phyloP scores from a whole-genome alignment of 2,888 invertebrate genomes.

The Eugnorisma glareosa region DNA sequence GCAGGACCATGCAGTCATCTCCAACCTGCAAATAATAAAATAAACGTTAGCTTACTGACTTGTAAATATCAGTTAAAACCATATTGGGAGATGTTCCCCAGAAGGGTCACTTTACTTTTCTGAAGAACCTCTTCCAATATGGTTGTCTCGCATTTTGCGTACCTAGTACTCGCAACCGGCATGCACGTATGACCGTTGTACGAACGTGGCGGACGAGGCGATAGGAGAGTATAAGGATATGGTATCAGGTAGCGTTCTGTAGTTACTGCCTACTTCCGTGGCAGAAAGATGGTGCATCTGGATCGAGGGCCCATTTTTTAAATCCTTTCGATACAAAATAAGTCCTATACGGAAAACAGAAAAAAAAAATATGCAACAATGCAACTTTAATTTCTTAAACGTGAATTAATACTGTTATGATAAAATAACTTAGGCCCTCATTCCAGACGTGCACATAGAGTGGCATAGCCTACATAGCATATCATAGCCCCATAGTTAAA shows the following conservation, averaged over 20 bases:
- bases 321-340: too few species aligned
- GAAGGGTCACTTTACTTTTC: not conserved
- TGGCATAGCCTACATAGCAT: too few species aligned
- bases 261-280: not conserved
- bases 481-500: too few species aligned
- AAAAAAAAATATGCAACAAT: too few species aligned
- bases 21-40: constrained; percentile 91
- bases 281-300: not conserved
- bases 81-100: not conserved
- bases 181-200: not conserved
- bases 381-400: too few species aligned
- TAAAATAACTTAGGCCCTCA: too few species aligned
- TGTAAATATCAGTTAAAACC: not conserved
- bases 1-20: constrained; percentile 97
- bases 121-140: not conserved
- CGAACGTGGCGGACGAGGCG: not conserved
- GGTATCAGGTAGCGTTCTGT: not conserved
- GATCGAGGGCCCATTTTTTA: too few species aligned
- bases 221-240: not conserved
- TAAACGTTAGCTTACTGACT: not conserved
- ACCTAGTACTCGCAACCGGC: not conserved
- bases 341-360: too few species aligned
- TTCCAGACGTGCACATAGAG: too few species aligned
- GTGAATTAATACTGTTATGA: too few species aligned
- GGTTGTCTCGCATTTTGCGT: not conserved